Evolutionary conservation across 2,797 vertebrate species (phyloP).

Genomic region (Falco concolor): DNA sequence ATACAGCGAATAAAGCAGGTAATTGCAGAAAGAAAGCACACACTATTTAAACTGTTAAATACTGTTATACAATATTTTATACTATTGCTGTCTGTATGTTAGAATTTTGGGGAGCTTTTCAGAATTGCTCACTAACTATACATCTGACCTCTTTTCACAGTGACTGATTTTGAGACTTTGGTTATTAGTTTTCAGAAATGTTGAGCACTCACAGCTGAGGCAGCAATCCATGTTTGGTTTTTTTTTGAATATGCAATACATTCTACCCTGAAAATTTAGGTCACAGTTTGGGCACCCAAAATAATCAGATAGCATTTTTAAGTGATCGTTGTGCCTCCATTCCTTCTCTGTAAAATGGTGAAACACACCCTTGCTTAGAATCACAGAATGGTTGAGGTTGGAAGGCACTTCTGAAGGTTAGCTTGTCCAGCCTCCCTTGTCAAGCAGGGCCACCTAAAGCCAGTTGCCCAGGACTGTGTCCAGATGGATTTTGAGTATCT

Average conservation of each 20-base stretch:
- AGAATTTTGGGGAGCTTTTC: background rate
- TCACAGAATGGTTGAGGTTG: background rate
- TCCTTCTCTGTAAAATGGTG: background rate
- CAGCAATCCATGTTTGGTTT: background rate
- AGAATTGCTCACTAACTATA: background rate
- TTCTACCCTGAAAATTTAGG: background rate
- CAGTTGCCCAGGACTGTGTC: background rate
- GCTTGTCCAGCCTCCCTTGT: background rate
- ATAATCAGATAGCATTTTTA: background rate
- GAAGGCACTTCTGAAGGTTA: background rate
- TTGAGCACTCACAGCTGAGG: background rate
- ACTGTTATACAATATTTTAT: background rate
- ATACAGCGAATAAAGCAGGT: background rate
- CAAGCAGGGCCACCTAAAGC: background rate
- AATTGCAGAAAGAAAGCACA: background rate
- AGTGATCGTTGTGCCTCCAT: background rate
- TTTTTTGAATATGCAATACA: background rate
- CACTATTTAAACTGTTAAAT: background rate
- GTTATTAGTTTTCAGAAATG: background rate
- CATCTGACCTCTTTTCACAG: background rate
- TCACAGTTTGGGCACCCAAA: background rate
- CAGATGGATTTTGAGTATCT: background rate
- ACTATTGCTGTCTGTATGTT: background rate
- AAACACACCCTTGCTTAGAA: background rate
- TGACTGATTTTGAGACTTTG: background rate